A percentile compares a stretch with the other conserved stretches of the same genome.
These are phyloP conservation scores for Columba livia DNA, from an alignment of 2,113 vertebrate genomes.

Conservation along the genomic window DNA sequence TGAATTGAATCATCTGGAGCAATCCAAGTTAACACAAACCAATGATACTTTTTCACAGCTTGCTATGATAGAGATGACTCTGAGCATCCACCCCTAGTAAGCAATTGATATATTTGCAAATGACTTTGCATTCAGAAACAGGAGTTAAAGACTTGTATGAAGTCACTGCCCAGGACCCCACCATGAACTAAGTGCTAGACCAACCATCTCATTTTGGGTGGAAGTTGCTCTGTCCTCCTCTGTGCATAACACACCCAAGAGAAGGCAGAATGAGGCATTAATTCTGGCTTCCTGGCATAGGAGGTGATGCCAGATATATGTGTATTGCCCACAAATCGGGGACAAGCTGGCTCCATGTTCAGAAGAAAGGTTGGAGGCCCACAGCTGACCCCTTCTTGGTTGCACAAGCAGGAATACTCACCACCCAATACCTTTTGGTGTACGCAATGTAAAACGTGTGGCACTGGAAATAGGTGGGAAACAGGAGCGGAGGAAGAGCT, in stretches of 20 bases:
- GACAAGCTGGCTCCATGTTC: neutral
- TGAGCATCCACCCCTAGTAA: neutral
- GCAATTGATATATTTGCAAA: neutral
- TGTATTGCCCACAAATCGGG: too few species aligned
- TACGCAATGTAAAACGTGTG: slow-evolving; percentile 45
- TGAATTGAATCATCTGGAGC: neutral
- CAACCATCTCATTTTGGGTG: neutral
- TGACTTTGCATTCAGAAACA: neutral
- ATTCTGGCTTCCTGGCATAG: too few species aligned
- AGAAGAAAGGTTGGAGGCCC: neutral
- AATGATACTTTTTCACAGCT: neutral
- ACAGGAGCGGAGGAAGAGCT: slow-evolving; percentile 57
- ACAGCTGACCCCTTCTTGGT: neutral
- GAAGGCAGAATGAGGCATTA: too few species aligned
- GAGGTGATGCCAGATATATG: too few species aligned
- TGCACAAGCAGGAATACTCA: neutral
- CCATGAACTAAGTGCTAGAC: neutral
- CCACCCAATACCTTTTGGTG: slow-evolving; percentile 48
- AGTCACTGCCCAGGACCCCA: neutral
- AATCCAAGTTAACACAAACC: neutral
- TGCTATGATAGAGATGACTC: neutral
- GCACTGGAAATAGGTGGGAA: slow-evolving; percentile 56
- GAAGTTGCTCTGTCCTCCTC: neutral
- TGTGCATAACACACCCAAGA: too few species aligned
- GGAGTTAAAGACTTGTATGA: neutral